These are phyloP conservation scores for Stegostoma tigrinum DNA, from an alignment of 2,113 vertebrate species.

Conservation along the genomic window DNA sequence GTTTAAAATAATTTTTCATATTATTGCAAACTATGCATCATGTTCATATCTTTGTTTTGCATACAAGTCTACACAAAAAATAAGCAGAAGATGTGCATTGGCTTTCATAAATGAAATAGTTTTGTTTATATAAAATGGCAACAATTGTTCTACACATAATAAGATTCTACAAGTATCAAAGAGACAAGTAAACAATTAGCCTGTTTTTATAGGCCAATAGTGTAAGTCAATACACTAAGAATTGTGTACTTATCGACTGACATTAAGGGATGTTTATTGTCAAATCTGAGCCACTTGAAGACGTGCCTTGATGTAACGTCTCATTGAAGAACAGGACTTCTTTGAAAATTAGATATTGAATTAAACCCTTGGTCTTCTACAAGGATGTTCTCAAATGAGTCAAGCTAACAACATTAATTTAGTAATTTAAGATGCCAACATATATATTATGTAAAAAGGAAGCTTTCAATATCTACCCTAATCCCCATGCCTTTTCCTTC, in stretches of 20 bases:
- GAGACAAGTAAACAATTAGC: neutral
- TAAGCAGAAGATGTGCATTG: neutral
- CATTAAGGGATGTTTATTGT: neutral
- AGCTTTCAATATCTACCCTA: neutral
- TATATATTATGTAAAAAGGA: too few relatives aligned
- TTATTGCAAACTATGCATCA: neutral
- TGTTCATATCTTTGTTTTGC: neutral
- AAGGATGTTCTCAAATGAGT: neutral
- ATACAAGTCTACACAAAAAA: neutral
- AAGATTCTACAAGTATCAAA: neutral
- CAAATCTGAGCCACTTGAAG: neutral
- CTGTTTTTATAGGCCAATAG: neutral
- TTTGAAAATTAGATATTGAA: neutral
- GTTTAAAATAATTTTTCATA: neutral
- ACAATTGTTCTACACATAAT: neutral
- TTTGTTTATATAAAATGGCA: neutral
- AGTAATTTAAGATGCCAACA: neutral
- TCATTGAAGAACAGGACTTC: neutral
- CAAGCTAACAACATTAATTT: too few relatives aligned
- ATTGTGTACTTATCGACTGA: neutral
- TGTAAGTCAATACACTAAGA: neutral
- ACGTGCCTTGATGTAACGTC: neutral
- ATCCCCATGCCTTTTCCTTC: neutral
- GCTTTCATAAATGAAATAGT: neutral
- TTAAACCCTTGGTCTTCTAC: neutral